Evolutionary conservation across 1,140 invertebrate genomes (phyloP).

Genomic region (Uloborus diversus): DNA sequence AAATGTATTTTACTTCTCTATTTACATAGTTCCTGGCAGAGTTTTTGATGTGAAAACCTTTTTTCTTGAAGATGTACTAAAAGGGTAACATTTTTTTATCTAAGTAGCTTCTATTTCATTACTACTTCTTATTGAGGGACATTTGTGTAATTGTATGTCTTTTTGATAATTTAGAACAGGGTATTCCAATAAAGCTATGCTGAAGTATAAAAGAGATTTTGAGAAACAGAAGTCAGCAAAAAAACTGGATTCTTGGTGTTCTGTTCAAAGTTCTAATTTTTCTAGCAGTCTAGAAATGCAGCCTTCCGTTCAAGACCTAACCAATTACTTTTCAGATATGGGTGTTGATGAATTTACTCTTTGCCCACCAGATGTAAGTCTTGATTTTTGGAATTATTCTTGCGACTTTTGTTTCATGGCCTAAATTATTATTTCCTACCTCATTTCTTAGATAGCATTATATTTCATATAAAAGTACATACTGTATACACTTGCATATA

Average conservation of each 20-base stretch:
- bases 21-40: constrained; percentile 82
- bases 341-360: constrained; percentile 15
- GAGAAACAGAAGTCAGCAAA: constrained; percentile 68
- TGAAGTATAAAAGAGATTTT: constrained; percentile 66
- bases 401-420: too few species aligned
- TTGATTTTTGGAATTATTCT: too few species aligned
- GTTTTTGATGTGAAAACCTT: constrained; percentile 80
- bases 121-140: not conserved
- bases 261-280: constrained; percentile 5
- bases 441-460: too few species aligned
- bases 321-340: not conserved
- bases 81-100: constrained; percentile 32
- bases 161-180: constrained; percentile 67
- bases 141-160: not conserved
- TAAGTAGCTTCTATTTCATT: constrained; percentile 29
- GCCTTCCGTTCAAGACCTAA: not conserved
- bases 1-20: too few species aligned
- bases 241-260: constrained; percentile 67
- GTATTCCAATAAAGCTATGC: constrained; percentile 77
- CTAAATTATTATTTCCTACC: too few species aligned
- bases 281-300: not conserved
- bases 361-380: not conserved
- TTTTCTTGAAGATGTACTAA: constrained; percentile 85
- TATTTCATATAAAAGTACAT: too few species aligned
- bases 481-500: too few species aligned